Evolutionary conservation across 1,140 invertebrate genomes (phyloP).

Genomic region (Anadara kagoshimensis): DNA sequence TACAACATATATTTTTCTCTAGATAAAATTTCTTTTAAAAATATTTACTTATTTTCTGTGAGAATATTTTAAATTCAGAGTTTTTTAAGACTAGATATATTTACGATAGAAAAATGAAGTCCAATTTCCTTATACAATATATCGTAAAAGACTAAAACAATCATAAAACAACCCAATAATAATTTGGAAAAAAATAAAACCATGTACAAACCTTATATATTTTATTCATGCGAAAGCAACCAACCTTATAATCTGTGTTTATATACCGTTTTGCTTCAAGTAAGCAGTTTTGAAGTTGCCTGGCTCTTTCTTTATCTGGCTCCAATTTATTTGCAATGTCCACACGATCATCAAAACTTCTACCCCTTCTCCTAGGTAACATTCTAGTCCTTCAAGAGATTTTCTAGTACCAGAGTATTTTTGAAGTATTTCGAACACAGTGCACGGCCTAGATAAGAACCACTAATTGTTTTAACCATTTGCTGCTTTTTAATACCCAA

Average conservation of each 20-base stretch:
- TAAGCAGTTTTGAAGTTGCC: not conserved
- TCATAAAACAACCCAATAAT: no score
- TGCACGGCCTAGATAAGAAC: not conserved
- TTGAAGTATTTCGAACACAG: constrained; percentile 15
- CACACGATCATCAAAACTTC: constrained; percentile 10
- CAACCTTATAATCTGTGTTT: constrained; percentile 21
- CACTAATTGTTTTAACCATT: not conserved
- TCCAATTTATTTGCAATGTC: not conserved
- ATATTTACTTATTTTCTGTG: no score
- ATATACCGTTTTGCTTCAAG: constrained; percentile 8
- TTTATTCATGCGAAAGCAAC: no score
- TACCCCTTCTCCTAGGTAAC: constrained; percentile 12
- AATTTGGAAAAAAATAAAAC: no score
- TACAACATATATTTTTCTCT: no score
- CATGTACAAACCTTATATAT: no score
- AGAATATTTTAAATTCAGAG: no score
- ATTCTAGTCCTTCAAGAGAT: constrained; percentile 22
- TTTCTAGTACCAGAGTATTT: constrained; percentile 11
- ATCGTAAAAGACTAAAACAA: no score
- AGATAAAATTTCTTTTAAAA: no score
- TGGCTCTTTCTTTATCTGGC: not conserved
- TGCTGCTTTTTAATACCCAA: not conserved
- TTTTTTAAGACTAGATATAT: no score
- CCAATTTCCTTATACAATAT: no score
- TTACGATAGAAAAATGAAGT: no score